A percentile compares a stretch with the other conserved stretches of the same genome.
Conservation (phyloP, 92 coral and sea anemone genomes). For the Parazoanthus darwini region DNA sequence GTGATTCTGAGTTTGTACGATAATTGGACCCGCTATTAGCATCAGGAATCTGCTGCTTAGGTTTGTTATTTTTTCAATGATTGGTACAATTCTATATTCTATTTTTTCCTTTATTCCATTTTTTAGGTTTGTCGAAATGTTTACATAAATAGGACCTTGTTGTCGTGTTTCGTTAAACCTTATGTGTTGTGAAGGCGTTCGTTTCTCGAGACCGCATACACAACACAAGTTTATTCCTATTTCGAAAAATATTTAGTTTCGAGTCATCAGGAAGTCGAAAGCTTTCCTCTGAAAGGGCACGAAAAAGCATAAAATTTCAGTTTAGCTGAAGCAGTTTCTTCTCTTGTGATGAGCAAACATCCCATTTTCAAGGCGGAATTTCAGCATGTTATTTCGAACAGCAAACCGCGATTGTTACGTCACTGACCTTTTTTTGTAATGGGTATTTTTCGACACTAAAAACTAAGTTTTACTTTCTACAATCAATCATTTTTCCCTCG, state of each 20-base stretch:
- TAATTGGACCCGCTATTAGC: background rate
- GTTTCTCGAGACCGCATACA: background rate
- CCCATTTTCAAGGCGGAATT: background rate
- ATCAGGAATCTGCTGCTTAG: too few relatives aligned
- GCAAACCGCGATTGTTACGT: background rate
- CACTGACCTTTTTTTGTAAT: background rate
- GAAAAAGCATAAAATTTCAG: background rate
- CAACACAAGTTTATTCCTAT: too few relatives aligned
- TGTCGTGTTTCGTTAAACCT: background rate
- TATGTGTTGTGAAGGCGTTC: background rate
- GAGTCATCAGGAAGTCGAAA: background rate
- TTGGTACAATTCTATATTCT: too few relatives aligned
- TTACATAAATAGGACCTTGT: too few relatives aligned
- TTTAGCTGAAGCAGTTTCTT: background rate
- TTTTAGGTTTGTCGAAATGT: too few relatives aligned
- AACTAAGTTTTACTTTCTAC: constrained; percentile 5
- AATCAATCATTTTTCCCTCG: background rate
- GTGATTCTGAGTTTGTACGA: background rate
- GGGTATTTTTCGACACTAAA: background rate
- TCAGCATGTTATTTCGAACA: background rate
- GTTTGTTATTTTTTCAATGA: too few relatives aligned
- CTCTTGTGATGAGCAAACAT: background rate
- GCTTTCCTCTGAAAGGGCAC: background rate
- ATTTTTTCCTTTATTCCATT: too few relatives aligned
- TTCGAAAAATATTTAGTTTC: background rate